Conservation (phyloP, 2,888 invertebrate genomes). For the Polyommatus iphigenia region DNA sequence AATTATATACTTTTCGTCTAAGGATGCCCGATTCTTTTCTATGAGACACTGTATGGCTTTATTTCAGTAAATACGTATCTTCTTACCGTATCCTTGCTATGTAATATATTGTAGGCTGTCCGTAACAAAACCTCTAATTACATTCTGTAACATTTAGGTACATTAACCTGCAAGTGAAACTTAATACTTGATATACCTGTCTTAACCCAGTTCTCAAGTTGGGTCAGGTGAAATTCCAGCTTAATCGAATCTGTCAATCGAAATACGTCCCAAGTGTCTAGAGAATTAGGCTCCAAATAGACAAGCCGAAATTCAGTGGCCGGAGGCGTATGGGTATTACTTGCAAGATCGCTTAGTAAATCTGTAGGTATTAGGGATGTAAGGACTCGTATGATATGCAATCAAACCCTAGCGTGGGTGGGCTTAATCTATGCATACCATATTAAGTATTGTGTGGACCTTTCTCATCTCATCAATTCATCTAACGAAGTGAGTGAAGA, state of each 20-base stretch:
- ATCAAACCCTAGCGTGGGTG: conserved; percentile 7
- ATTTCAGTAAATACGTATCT: too few species aligned
- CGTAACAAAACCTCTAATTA: background rate
- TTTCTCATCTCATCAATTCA: background rate
- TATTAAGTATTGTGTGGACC: background rate
- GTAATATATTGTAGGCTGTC: background rate
- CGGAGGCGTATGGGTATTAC: background rate
- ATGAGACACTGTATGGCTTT: too few species aligned
- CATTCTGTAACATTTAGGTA: conserved; percentile 1
- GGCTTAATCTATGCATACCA: conserved; percentile 6
- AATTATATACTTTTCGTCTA: too few species aligned
- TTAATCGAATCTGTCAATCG: conserved; percentile 26
- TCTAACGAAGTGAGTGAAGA: too few species aligned
- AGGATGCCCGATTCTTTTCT: too few species aligned
- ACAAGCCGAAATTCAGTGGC: background rate
- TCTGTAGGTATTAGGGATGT: conserved; percentile 3
- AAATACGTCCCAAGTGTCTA: conserved; percentile 16
- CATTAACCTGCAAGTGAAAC: conserved; percentile 19
- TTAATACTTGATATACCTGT: conserved; percentile 25
- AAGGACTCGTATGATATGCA: background rate
- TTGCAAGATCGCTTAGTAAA: conserved; percentile 17
- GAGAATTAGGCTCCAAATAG: conserved; percentile 3
- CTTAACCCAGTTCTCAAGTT: conserved; percentile 27
- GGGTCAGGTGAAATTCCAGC: conserved; percentile 25
- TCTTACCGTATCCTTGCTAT: background rate